Percentiles rank a stretch among this genome's conserved stretches.
phyloP scores from a whole-genome alignment of 2,888 invertebrate genomes.

The Helleia helle region DNA sequence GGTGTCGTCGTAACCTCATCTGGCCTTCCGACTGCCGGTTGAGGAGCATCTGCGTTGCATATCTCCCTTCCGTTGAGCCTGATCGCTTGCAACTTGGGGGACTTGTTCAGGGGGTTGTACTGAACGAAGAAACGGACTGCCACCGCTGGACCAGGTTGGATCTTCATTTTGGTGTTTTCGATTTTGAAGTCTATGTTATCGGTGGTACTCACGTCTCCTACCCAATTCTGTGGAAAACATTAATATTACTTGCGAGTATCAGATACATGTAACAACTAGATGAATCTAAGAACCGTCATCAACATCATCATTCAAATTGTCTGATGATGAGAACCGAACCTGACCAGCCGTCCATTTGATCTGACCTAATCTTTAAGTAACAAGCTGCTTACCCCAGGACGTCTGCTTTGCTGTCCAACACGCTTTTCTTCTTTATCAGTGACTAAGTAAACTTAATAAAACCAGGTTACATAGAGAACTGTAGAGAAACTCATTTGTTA shows the following conservation, averaged over 20 bases:
- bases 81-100: conserved; percentile 65
- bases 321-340: not conserved
- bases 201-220: conserved; percentile 72
- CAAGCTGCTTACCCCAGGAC: too few species aligned
- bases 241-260: too few species aligned
- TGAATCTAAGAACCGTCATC: not conserved
- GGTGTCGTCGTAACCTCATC: conserved; percentile 20
- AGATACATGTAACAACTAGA: too few species aligned
- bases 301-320: too few species aligned
- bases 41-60: conserved; percentile 59
- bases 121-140: conserved; percentile 75
- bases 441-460: too few species aligned
- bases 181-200: conserved; percentile 76
- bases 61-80: conserved; percentile 75
- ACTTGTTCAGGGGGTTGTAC: conserved; percentile 58
- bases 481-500: not conserved
- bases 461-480: too few species aligned
- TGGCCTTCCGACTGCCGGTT: conserved; percentile 33
- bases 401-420: too few species aligned
- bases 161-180: conserved; percentile 70
- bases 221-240: conserved; percentile 60
- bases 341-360: not conserved
- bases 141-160: conserved; percentile 71
- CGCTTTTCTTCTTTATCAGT: too few species aligned
- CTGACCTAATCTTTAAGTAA: too few species aligned